Evolutionary conservation across 2,797 vertebrate genomes (phyloP), one percentile per base, ranked within the genome.

Genomic region (Tokudaia tokunoshimensis): DNA sequence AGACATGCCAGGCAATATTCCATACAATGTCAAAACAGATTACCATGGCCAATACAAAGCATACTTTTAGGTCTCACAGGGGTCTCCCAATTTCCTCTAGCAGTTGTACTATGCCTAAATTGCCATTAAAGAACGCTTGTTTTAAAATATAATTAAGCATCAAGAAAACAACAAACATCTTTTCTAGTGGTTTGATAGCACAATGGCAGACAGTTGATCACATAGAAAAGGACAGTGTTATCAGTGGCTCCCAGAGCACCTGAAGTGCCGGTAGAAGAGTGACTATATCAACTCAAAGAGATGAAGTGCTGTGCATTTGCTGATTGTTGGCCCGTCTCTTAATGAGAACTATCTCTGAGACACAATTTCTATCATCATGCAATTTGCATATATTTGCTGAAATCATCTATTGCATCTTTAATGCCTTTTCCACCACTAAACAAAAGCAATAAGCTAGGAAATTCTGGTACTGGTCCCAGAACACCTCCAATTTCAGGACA

Each of bases 91-190:
- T 94, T 90, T 95, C 79, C 22, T 76, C 67, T 47, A 84, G 92
- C 83, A 95, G 26, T 67, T 85, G 17, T 94, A 86, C 63, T 89
- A 63, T 94, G 76, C 74, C 19, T 61, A 82, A 61, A 65, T 65
- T 79, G 82, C 86, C 34, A 70, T 59, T 31, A 96, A 61, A 63
- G 65, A 70, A 94, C 52, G 41, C 5, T 80, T 50, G 92, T 94
- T 96, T 3, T 74, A 78, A 97, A 93, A 95, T 74, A 31, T 88
- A 97, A 96, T 97, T 96, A 96, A 94, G 93, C 91, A 91, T 95
- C 94, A 97, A 96, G 81, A 92, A 15, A n/a, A 88, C 29, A 92
- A 47, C n/a, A 31, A 29, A 87, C 37, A 95, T 74, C 34, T 6
- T 91, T 97, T 85, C 22, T 91, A 95, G 9, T 97, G 94, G 93